These are phyloP conservation scores for Linnaemya tessellans DNA, from an alignment of 2,888 invertebrate genomes.

Conservation along the genomic window DNA sequence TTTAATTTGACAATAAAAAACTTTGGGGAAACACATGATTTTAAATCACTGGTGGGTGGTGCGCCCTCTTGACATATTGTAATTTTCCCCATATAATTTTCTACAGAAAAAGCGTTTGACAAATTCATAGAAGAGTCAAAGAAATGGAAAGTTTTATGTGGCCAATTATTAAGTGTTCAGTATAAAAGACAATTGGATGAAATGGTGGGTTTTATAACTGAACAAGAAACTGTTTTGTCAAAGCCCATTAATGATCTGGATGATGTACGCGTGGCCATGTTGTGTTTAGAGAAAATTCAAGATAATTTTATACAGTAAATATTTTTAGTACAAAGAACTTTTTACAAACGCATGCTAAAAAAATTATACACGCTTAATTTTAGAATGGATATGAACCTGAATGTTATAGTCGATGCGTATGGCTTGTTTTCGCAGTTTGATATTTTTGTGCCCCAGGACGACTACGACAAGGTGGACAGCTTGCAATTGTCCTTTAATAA, in stretches of 20 bases:
- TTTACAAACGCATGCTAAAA: neutral
- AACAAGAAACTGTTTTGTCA: conserved; percentile 88
- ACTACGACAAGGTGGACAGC: conserved; percentile 90
- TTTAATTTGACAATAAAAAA: too few species aligned
- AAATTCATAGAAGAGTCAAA: conserved; percentile 89
- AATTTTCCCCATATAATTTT: neutral
- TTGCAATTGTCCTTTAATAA: conserved; percentile 90
- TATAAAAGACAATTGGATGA: conserved; percentile 89
- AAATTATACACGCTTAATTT: conserved; percentile 61
- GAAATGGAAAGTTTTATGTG: conserved; percentile 90
- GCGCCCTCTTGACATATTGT: neutral
- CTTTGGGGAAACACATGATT: neutral
- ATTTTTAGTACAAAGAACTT: conserved; percentile 15
- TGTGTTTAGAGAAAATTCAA: conserved; percentile 89
- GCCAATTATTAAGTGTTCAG: conserved; percentile 87
- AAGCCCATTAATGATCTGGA: conserved; percentile 90
- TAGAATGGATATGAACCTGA: conserved; percentile 89
- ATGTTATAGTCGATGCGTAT: conserved; percentile 92
- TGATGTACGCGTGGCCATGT: conserved; percentile 91
- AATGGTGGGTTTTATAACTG: conserved; percentile 90
- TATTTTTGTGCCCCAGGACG: conserved; percentile 89
- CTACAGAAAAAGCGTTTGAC: conserved; percentile 85
- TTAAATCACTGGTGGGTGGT: neutral
- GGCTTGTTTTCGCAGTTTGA: conserved; percentile 87
- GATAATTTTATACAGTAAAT: conserved; percentile 88